phyloP scores from a whole-genome alignment of 2,797 vertebrate genomes.

The Amblyraja radiata region DNA sequence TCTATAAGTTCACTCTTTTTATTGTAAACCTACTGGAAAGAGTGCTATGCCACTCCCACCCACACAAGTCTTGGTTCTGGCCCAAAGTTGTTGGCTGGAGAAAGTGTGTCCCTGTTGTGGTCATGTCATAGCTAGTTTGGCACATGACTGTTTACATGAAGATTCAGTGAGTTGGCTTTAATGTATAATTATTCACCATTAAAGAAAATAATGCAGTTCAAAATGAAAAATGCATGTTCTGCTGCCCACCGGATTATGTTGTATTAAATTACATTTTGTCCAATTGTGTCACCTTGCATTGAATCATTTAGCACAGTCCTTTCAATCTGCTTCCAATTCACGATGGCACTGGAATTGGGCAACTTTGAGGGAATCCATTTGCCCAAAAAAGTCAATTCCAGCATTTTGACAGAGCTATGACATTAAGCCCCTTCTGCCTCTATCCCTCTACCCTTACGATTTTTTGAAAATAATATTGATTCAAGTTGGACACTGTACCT shows the following conservation, averaged over 20 bases:
- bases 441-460: background rate
- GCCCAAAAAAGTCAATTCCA: background rate
- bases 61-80: background rate
- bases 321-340: conserved; percentile 2
- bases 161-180: conserved; percentile 19
- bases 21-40: background rate
- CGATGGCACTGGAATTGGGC: background rate
- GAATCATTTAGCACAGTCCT: conserved; percentile 10
- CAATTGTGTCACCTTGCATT: conserved; percentile 6
- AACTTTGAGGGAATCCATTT: background rate
- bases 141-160: background rate
- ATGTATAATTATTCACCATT: background rate
- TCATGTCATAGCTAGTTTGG: background rate
- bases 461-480: background rate
- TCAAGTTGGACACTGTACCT: too few species aligned
- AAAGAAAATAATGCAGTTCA: background rate
- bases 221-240: conserved; percentile 30
- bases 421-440: background rate
- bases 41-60: background rate
- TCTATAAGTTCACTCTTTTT: background rate
- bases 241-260: conserved; percentile 34
- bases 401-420: background rate
- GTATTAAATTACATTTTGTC: conserved; percentile 35
- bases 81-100: background rate
- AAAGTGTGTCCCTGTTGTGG: background rate